Evolutionary conservation across 2,888 invertebrate species (phyloP).

Genomic region (Hirtodrosophila confusa): DNA sequence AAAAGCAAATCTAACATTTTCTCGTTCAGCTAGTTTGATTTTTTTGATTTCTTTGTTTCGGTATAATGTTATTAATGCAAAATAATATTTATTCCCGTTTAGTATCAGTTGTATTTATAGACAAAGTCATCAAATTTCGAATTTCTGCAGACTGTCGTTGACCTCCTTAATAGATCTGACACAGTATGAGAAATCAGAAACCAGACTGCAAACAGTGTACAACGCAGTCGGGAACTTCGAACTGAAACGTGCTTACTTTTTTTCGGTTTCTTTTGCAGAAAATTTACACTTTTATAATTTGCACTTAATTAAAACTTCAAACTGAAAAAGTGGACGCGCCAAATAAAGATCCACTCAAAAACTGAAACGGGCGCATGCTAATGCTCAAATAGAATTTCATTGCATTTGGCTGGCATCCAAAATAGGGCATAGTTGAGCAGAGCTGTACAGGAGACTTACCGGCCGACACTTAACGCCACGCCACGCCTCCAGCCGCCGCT

Average conservation of each 20-base stretch:
- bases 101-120: too few relatives aligned
- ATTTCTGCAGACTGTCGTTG: too few relatives aligned
- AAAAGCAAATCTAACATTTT: too few relatives aligned
- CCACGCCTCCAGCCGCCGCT: constrained; percentile 24
- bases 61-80: too few relatives aligned
- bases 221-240: background rate
- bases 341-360: constrained; percentile 48
- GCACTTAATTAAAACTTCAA: constrained; percentile 77
- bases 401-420: constrained; percentile 71
- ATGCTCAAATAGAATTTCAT: constrained; percentile 75
- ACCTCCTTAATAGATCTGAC: too few relatives aligned
- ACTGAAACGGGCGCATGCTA: constrained; percentile 48
- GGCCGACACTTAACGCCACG: constrained; percentile 37
- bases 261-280: constrained; percentile 23
- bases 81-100: too few relatives aligned
- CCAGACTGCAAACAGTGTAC: background rate
- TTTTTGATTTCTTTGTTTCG: too few relatives aligned
- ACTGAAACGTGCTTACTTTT: background rate
- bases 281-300: constrained; percentile 71
- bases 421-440: constrained; percentile 36
- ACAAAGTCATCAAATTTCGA: too few relatives aligned
- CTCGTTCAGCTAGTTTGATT: too few relatives aligned
- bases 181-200: too few relatives aligned
- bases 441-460: constrained; percentile 22
- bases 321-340: constrained; percentile 29